Base-by-base conservation (phyloP, 2,113 vertebrate species). In the Microcebus lehilahytsara region DNA sequence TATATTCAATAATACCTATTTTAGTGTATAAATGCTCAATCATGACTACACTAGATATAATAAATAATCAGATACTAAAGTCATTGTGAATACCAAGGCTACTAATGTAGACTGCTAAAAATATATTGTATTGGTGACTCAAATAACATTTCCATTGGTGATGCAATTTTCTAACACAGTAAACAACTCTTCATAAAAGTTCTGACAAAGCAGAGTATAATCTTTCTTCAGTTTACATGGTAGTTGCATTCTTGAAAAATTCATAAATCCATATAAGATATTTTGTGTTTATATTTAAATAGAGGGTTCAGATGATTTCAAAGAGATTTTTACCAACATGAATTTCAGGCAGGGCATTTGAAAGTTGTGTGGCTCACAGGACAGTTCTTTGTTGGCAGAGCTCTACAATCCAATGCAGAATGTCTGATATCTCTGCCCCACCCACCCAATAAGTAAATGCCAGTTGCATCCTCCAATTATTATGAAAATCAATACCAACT, bases 221-320 rank as follows among this genome's bases (percentile, higher is more conserved):
- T 27, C 25, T 64, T 64, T 79, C 53, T 64, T 64, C 62, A 30
- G 4, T 64, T 64, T 64, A 30, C 62, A 71, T 71, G 67, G 25
- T 75, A 75, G 27, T 27, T 46, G 13, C 25, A 30, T 46, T 42
- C 42, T 49, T 77, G 58, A 51, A 66, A 93, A 77, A 77, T 34
- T 85, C 25, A 19, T 75, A 77, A 53, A 53, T 84, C 25, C 71
- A 85, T 85, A 25, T 13, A 85, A 66, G 51, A 53, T 40, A 25
- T 23, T 58, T 85, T 66, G 66, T 51, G 22, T 91, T 91, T 83
- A 6, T 91, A 19, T 92, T 85, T 83, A 93, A 92, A 66, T 85
- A 64, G 58, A 23, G 42, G 12, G 3, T 53, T 85, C 6, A 17
- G 27, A 85, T 85, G 53, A 40, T 93, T 93, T 72, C 74, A 19